These are phyloP conservation scores for Narcine bancroftii DNA, from an alignment of 2,113 vertebrate genomes.

Conservation along the genomic window DNA sequence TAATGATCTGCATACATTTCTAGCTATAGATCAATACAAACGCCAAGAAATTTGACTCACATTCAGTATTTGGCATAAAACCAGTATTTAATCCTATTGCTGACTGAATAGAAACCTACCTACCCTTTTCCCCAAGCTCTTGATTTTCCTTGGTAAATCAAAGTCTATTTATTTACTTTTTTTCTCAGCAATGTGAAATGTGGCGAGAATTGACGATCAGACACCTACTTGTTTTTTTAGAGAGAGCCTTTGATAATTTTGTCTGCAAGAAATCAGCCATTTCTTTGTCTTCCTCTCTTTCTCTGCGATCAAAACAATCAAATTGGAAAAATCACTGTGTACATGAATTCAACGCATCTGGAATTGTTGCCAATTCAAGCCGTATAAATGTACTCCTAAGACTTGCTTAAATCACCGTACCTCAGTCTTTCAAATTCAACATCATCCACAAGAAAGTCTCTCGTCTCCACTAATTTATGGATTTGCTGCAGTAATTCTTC, in stretches of 20 bases:
- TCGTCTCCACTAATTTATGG: conserved; percentile 79
- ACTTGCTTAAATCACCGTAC: conserved; percentile 46
- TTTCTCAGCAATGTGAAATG: neutral
- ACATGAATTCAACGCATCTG: neutral
- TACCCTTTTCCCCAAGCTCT: too few relatives aligned
- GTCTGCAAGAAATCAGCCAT: conserved; percentile 79
- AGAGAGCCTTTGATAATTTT: conserved; percentile 62
- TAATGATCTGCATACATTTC: neutral
- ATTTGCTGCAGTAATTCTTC: conserved; percentile 77
- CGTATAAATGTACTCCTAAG: neutral
- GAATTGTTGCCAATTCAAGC: neutral
- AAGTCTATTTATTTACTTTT: neutral
- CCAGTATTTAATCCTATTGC: neutral
- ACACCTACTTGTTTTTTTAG: conserved; percentile 63
- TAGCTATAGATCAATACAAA: neutral
- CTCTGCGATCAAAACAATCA: conserved; percentile 51
- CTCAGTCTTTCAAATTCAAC: conserved; percentile 81
- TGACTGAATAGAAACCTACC: neutral
- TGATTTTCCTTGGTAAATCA: neutral
- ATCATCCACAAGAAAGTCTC: conserved; percentile 83
- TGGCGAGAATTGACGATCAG: neutral
- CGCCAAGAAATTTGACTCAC: neutral
- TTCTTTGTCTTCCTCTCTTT: conserved; percentile 78
- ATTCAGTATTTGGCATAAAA: neutral
- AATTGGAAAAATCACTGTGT: neutral